A percentile compares a stretch with the other conserved stretches of the same genome.
Evolutionary conservation across 2,888 invertebrate genomes (phyloP).

Genomic region (Lampropteryx suffumata): DNA sequence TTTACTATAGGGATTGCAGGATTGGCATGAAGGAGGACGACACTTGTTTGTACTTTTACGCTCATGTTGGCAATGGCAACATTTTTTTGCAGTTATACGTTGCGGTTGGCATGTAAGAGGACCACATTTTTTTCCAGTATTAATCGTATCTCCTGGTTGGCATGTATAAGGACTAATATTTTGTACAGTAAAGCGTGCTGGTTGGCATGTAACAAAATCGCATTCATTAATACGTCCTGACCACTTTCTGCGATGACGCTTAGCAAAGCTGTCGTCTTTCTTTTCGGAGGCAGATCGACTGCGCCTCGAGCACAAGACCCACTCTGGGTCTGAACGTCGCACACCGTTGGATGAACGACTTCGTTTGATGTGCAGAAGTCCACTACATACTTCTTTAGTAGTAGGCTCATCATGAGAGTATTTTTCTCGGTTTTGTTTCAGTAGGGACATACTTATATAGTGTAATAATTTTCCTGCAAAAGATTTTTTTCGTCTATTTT

Average conservation of each 20-base stretch:
- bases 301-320: not conserved
- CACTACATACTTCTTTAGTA: not conserved
- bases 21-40: not conserved
- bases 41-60: not conserved
- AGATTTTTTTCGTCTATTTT: not conserved
- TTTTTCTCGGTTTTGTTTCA: not conserved
- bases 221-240: not conserved
- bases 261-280: not conserved
- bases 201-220: not conserved
- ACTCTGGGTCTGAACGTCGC: not conserved
- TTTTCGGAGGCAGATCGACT: conserved; percentile 5
- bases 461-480: not conserved
- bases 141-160: not conserved
- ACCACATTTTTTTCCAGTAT: not conserved
- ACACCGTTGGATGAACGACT: not conserved
- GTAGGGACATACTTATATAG: not conserved
- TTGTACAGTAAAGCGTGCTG: not conserved
- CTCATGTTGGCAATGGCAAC: not conserved
- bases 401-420: not conserved
- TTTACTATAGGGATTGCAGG: not conserved
- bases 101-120: too few species aligned
- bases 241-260: not conserved
- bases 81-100: too few species aligned
- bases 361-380: not conserved
- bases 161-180: not conserved